Percentiles rank a stretch among this genome's conserved stretches.
Conservation (phyloP, 2,113 vertebrate genomes). For the Etia nguti region DNA sequence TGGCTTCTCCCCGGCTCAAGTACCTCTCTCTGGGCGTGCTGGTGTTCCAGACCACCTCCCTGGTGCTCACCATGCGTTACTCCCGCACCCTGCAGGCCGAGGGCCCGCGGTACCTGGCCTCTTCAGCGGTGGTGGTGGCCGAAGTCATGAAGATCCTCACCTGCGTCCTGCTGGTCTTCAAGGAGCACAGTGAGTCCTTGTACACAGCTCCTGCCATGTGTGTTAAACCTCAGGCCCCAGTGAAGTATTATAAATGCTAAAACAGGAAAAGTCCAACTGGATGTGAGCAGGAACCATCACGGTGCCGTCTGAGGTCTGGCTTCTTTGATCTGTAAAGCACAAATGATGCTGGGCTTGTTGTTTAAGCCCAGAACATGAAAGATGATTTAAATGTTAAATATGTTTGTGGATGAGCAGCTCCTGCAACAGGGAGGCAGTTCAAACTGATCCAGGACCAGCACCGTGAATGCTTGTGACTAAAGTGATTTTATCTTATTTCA, state of each 20-base stretch:
- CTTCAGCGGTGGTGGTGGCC: constrained; percentile 92
- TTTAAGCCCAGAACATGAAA: not conserved
- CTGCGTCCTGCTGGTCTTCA: constrained; percentile 90
- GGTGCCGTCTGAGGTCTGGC: not conserved
- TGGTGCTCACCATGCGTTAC: constrained; percentile 97
- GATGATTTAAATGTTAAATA: not conserved
- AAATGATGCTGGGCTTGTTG: not conserved
- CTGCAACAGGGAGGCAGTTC: not conserved
- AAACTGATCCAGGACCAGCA: not conserved
- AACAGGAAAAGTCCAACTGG: not conserved
- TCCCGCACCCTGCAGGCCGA: constrained; percentile 93
- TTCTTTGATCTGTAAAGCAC: not conserved
- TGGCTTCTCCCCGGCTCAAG: constrained; percentile 85
- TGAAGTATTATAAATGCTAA: not conserved
- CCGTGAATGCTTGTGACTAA: not conserved
- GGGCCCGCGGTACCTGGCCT: constrained; percentile 93
- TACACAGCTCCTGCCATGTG: not conserved
- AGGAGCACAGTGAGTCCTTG: constrained; percentile 86
- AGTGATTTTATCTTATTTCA: not conserved
- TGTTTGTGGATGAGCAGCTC: not conserved
- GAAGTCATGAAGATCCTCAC: constrained; percentile 91
- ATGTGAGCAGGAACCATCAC: not conserved
- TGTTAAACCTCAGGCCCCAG: not conserved
- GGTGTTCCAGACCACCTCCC: constrained; percentile 96
- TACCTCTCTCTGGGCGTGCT: constrained; percentile 94